Base-by-base conservation (phyloP, 2,888 invertebrate genomes). In the Trissolcus brochymenae region DNA sequence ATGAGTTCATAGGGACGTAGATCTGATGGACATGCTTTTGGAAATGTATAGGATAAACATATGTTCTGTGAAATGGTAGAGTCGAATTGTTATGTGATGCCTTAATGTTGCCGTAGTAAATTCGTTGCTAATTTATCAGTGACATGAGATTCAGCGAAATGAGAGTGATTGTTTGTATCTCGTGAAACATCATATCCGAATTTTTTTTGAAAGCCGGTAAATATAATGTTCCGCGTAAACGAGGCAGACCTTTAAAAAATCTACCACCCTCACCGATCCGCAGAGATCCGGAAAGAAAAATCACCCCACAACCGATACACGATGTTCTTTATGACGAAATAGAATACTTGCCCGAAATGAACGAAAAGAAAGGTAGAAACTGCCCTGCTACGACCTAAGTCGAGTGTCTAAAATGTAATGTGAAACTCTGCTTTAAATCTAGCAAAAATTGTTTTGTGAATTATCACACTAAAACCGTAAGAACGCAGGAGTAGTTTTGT, bases 21-120 rank as follows among this genome's bases (percentile, higher is more conserved):
- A 61, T 50, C 17, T 70, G n/a, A 54, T 54, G 49, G 70, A 70
- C 43, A 70, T 70, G 70, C 61, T 70, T 19, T 17, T 70, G 2
- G 70, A 70, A 49, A 13, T 70, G 16, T 61, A 70, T 25, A 70
- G 46, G 25, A 70, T 70, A 21, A 25, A 61, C 29, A 25, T 70
- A 13, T 21, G 54, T 11, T 49, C 54, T 46, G 29, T 46, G 13
- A 70, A 61, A 54, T 61, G 68, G 60, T 68, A 68, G n/a, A 29
- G n/a, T 14, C 68, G 59, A 25, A 68, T 68, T 46, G 61, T 61
- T 41, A 21, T 61, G 21, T 61, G 61, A 60, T 11, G 41, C 55
- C 54, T 70, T 13, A 60, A 60, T 61, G 68, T 70, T 16, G 61
- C 61, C 41, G 49, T 61, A 14, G 61, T 70, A 17, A 70, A 70